Percentiles rank a stretch among this genome's conserved stretches.
phyloP scores from a whole-genome alignment of 2,113 vertebrate species.

The Spilogale gracilis region DNA sequence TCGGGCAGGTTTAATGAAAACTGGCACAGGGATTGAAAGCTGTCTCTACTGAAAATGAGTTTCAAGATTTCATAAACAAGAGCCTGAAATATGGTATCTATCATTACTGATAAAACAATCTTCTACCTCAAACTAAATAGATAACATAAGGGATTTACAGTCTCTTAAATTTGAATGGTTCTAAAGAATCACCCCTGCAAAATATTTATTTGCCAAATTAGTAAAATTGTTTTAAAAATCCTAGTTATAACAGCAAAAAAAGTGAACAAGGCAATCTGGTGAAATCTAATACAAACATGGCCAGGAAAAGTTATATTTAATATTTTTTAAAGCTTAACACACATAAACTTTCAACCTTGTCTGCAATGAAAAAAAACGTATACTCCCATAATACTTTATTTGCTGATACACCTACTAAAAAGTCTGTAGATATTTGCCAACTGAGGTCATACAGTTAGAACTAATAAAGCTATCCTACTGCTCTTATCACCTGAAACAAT shows the following conservation, averaged over 20 bases:
- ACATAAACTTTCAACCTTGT: constrained; percentile 38
- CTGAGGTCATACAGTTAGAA: not conserved
- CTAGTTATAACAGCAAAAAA: not conserved
- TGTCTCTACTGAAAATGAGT: constrained; percentile 33
- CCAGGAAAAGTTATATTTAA: not conserved
- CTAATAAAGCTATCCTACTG: constrained; percentile 25
- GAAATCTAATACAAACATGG: not conserved
- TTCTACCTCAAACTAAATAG: constrained; percentile 53
- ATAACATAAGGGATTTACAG: not conserved
- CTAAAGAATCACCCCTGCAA: constrained; percentile 24
- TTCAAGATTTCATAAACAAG: constrained; percentile 39
- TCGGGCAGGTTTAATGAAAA: constrained; percentile 45
- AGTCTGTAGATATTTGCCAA: not conserved
- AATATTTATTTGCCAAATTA: constrained; percentile 44
- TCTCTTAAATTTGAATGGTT: constrained; percentile 21
- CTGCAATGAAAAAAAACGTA: constrained; percentile 38
- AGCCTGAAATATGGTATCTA: constrained; percentile 6
- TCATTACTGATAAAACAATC: not conserved
- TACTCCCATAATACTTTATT: not conserved
- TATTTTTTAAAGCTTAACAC: constrained; percentile 41
- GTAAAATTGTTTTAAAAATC: not conserved
- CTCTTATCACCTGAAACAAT: not conserved
- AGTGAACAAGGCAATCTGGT: constrained; percentile 21
- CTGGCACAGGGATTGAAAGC: not conserved
- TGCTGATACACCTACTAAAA: not conserved